Conservation (phyloP, 2,888 invertebrate species). For the Bellardia bayeri region DNA sequence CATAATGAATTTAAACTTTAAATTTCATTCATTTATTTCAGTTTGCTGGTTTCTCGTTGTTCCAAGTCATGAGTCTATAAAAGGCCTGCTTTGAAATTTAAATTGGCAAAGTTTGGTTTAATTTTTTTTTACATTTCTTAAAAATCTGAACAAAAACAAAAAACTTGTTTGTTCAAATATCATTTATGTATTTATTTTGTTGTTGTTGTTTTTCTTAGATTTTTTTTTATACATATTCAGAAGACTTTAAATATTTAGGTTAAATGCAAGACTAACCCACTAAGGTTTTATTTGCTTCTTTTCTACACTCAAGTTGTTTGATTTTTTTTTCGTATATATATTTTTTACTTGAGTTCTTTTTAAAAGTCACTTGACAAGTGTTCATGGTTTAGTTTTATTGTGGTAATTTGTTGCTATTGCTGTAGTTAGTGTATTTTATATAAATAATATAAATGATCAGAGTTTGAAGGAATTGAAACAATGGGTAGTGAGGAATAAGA, state of each 20-base stretch:
- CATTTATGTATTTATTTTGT: conserved; percentile 50
- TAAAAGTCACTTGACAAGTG: conserved; percentile 73
- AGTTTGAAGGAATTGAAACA: conserved; percentile 36
- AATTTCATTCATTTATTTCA: conserved; percentile 25
- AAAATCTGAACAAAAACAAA: conserved; percentile 38
- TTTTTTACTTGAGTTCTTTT: conserved; percentile 56
- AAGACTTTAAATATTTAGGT: conserved; percentile 73
- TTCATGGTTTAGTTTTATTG: conserved; percentile 69
- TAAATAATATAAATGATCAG: conserved; percentile 33
- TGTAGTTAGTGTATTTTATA: conserved; percentile 7
- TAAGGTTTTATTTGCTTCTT: conserved; percentile 62
- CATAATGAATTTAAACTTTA: neutral
- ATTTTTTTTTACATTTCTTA: conserved; percentile 18
- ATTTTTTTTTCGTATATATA: conserved; percentile 29
- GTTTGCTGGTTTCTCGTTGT: neutral
- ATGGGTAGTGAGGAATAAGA: neutral
- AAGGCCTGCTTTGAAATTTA: conserved; percentile 61
- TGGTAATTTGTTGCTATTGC: conserved; percentile 36
- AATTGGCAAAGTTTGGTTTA: conserved; percentile 64
- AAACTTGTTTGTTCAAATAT: conserved; percentile 68
- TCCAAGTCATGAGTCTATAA: conserved; percentile 35
- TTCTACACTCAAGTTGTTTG: conserved; percentile 57
- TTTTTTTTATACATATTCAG: neutral
- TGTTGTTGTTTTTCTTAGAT: conserved; percentile 15
- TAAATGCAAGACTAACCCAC: conserved; percentile 75